Base-by-base conservation (phyloP, 2,797 vertebrate genomes). In the Sebastes iracundus region DNA sequence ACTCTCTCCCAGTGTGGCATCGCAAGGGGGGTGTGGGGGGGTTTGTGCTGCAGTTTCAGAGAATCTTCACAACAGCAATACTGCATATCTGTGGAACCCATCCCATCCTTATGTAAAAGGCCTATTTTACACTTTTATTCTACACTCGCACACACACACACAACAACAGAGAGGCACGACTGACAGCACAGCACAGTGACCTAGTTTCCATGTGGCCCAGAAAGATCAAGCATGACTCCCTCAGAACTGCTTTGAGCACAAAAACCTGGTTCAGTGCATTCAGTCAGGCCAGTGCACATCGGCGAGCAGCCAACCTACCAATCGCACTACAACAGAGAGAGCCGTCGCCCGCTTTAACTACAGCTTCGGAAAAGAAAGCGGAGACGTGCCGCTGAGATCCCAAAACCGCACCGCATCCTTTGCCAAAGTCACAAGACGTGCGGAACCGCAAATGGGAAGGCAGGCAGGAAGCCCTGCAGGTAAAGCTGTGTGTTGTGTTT, bases 191-290 rank as follows among this genome's bases (percentile, higher is more conserved):
- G 82, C 90, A 91, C 90, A 94, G 92, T 95, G 95, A 95, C 95
- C 95, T 96, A 95, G 89, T 95, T 97, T 96, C 78, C 77, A 88
- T 88, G 88, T 90, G 81, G 91, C 92, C 91, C 84, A 93, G 87
- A 95, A 95, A 94, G 81, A 91, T 83, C 86, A 81, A 88, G 91
- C 92, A 92, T 91, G 94, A 94, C 93, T 92, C 90, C 92, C 80
- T 85, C 83, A 88, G 88, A 94, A 87, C 75, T 73, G 88, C 92
- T 88, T 81, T 38, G 75, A 91, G 85, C 89, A 87, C 81, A 88
- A 88, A 90, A 90, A 85, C 84, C 91, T 81, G 89, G 73, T 88
- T 88, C 89, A 86, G 69, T 77, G 85, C 67, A 76, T 87, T 86
- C 71, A 88, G 85, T 79, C 69, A 80, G 84, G 82, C 88, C 86